Conservation (phyloP, 30 jellyfish, hydroid and myxozoan species). For the Nemopilema nomurai region DNA sequence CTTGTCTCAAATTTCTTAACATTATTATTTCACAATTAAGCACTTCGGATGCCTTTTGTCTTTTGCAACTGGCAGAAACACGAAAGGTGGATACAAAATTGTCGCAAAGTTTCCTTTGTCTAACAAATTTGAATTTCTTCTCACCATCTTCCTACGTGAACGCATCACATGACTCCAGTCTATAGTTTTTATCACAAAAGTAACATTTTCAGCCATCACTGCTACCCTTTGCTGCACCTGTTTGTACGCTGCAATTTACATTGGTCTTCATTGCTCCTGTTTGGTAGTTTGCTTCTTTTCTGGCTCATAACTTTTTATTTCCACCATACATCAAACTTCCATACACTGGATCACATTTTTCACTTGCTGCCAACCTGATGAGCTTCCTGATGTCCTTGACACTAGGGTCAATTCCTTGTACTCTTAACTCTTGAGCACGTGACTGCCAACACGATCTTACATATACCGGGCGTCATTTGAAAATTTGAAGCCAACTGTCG, state of each 20-base stretch:
- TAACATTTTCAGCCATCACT: conserved; percentile 25
- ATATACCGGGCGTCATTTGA: conserved; percentile 74
- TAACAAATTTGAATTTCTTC: conserved; percentile 15
- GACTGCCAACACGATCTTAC: conserved; percentile 60
- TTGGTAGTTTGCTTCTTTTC: conserved; percentile 24
- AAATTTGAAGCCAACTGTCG: too few species aligned
- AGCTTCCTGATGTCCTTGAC: conserved; percentile 50
- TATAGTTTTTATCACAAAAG: conserved; percentile 46
- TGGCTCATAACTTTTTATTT: conserved; percentile 37
- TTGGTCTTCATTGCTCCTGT: conserved; percentile 28
- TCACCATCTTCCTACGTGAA: conserved; percentile 19
- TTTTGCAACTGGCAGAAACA: conserved; percentile 50
- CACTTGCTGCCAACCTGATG: conserved; percentile 41
- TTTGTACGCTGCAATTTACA: conserved; percentile 46
- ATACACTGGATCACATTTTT: conserved; percentile 54
- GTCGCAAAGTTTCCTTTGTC: conserved; percentile 56
- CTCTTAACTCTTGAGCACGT: conserved; percentile 42
- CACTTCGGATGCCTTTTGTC: conserved; percentile 34
- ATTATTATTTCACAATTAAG: conserved; percentile 46
- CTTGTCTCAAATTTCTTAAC: conserved; percentile 16
- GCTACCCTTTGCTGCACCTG: conserved; percentile 12
- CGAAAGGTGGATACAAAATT: conserved; percentile 38
- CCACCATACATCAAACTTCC: conserved; percentile 41
- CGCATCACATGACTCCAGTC: conserved; percentile 35
- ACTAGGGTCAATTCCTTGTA: conserved; percentile 37